Percentiles rank a stretch among this genome's conserved stretches.
phyloP scores from a whole-genome alignment of 2,797 vertebrate genomes.

The Chrosomus eos region DNA sequence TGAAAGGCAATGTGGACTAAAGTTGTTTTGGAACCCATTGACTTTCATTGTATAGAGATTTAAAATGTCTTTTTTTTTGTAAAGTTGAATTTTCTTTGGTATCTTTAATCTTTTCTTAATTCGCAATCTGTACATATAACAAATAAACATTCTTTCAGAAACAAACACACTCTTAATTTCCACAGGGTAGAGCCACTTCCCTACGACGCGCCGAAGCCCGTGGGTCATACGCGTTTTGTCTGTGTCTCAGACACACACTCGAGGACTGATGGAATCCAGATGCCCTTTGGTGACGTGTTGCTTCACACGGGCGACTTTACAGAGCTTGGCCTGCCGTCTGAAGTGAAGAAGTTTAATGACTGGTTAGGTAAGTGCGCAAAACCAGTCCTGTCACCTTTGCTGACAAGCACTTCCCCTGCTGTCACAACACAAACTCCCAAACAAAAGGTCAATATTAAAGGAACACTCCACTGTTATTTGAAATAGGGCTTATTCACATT shows the following conservation, averaged over 20 bases:
- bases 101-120: not conserved
- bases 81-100: not conserved
- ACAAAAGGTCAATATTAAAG: not conserved
- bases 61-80: not conserved
- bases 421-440: not conserved
- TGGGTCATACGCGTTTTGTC: constrained; percentile 89
- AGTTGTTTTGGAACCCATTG: not conserved
- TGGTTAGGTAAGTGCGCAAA: constrained; percentile 88
- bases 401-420: constrained; percentile 26
- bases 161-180: not conserved
- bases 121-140: not conserved
- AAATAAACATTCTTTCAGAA: not conserved
- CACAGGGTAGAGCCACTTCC: constrained; percentile 78
- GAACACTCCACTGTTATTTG: no score
- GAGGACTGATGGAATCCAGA: constrained; percentile 92
- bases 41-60: not conserved
- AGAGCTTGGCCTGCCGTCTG: constrained; percentile 89
- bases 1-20: not conserved
- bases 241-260: constrained; percentile 91
- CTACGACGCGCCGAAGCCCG: constrained; percentile 88
- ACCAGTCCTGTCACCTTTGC: constrained; percentile 11
- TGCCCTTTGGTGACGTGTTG: constrained; percentile 91
- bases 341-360: constrained; percentile 96
- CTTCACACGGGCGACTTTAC: constrained; percentile 92
- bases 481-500: no score